Evolutionary conservation across 2,888 invertebrate genomes (phyloP).

Genomic region (Elmis aenea): DNA sequence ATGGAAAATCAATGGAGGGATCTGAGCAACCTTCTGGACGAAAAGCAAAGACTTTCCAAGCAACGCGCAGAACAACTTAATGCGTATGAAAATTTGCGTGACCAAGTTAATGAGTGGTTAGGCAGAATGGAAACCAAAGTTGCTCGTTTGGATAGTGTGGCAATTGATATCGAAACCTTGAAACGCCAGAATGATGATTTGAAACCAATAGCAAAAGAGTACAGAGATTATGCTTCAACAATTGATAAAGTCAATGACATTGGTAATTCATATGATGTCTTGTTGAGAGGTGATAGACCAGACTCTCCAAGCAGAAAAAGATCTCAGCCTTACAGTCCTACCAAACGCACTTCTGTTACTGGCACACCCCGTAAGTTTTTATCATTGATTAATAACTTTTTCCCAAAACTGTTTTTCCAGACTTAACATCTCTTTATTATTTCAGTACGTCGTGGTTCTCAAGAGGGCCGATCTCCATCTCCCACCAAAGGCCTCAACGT

Average conservation of each 20-base stretch:
- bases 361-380: slow-evolving; percentile 55
- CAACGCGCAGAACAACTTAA: slow-evolving; percentile 79
- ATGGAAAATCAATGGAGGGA: slow-evolving; percentile 89
- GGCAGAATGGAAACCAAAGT: slow-evolving; percentile 73
- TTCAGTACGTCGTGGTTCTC: slow-evolving; percentile 59
- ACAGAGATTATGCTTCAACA: slow-evolving; percentile 77
- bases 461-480: slow-evolving; percentile 77
- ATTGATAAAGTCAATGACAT: slow-evolving; percentile 90
- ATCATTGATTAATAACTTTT: background rate
- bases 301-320: slow-evolving; percentile 76
- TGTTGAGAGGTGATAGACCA: slow-evolving; percentile 69
- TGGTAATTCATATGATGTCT: slow-evolving; percentile 78
- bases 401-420: background rate
- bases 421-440: slow-evolving; percentile 10
- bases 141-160: slow-evolving; percentile 74
- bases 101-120: slow-evolving; percentile 82
- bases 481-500: slow-evolving; percentile 64
- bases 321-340: slow-evolving; percentile 69
- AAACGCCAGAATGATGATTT: slow-evolving; percentile 80
- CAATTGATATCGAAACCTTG: slow-evolving; percentile 79
- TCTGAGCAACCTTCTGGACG: slow-evolving; percentile 73
- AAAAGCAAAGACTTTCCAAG: slow-evolving; percentile 77
- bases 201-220: slow-evolving; percentile 81
- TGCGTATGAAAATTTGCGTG: slow-evolving; percentile 79
- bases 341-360: slow-evolving; percentile 62